Conservation (phyloP, 2,797 vertebrate species). For the Sitta carolinensis region DNA sequence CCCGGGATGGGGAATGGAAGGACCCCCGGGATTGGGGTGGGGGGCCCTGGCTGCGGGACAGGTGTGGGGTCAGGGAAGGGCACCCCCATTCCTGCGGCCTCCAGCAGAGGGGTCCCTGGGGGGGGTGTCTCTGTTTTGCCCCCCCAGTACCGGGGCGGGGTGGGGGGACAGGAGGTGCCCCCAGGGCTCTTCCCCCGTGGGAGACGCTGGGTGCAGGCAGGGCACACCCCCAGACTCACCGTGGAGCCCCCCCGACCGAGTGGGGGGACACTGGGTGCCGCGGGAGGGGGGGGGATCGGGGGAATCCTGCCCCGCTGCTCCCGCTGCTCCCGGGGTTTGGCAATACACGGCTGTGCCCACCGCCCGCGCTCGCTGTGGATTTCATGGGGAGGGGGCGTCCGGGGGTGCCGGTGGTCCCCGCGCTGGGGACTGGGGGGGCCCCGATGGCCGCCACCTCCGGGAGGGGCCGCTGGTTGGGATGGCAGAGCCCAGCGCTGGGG, state of each 20-base stretch:
- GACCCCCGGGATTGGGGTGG: background rate
- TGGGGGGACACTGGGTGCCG: background rate
- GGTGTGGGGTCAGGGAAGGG: background rate
- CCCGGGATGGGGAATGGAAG: background rate
- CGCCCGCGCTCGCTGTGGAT: background rate
- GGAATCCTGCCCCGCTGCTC: background rate
- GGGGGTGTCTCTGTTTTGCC: background rate
- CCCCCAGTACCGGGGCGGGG: background rate
- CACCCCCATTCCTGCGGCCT: background rate
- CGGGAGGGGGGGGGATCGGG: background rate
- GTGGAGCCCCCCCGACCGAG: background rate
- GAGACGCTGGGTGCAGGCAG: background rate
- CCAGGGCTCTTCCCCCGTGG: background rate
- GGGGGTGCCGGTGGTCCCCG: background rate
- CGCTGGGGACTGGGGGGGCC: background rate
- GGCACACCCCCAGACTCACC: background rate
- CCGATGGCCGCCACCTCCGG: background rate
- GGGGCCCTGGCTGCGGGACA: background rate
- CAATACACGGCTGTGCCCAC: slow-evolving; percentile 22
- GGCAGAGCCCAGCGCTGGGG: background rate
- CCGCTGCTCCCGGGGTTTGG: background rate
- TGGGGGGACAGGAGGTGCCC: background rate
- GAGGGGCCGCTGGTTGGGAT: background rate
- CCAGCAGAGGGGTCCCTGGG: background rate
- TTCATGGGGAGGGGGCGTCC: background rate